Percentiles rank a stretch among this genome's conserved stretches.
These are phyloP conservation scores for Girardinus metallicus DNA, from an alignment of 2,797 vertebrate species.

Conservation along the genomic window DNA sequence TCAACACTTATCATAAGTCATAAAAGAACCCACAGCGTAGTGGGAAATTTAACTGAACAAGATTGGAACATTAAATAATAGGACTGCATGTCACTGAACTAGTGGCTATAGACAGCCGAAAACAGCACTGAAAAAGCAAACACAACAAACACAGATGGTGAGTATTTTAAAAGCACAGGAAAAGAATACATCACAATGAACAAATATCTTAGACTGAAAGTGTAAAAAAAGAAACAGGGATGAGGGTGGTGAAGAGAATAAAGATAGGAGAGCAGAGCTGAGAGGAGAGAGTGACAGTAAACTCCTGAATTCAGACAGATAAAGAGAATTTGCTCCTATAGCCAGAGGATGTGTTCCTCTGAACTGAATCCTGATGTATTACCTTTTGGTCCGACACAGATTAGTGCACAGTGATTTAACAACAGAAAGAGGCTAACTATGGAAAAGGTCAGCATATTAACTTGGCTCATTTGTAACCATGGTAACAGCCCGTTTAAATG, in stretches of 20 bases:
- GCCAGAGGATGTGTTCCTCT: slow-evolving; percentile 33
- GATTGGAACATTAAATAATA: slow-evolving; percentile 28
- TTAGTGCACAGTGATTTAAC: slow-evolving; percentile 33
- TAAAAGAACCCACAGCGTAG: slow-evolving; percentile 4
- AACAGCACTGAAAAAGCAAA: slow-evolving; percentile 43
- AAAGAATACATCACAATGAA: slow-evolving; percentile 49
- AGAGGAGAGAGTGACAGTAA: slow-evolving; percentile 60
- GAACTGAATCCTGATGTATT: slow-evolving; percentile 36
- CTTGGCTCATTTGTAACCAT: slow-evolving; percentile 28
- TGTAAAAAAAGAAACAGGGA: slow-evolving; percentile 20
- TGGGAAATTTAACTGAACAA: slow-evolving; percentile 32
- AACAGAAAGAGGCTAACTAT: neutral
- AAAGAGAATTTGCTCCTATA: slow-evolving; percentile 50
- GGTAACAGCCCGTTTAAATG: slow-evolving; percentile 25
- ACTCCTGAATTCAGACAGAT: slow-evolving; percentile 61
- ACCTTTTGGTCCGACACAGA: slow-evolving; percentile 14
- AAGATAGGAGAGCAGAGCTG: slow-evolving; percentile 42
- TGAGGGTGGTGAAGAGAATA: slow-evolving; percentile 49
- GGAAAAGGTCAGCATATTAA: slow-evolving; percentile 43
- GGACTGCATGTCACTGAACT: slow-evolving; percentile 16
- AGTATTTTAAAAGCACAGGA: slow-evolving; percentile 31
- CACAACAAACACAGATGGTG: slow-evolving; percentile 30
- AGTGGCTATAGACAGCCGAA: slow-evolving; percentile 24
- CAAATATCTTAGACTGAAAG: slow-evolving; percentile 48
- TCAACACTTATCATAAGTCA: slow-evolving; percentile 31